phyloP scores from a whole-genome alignment of 2,113 vertebrate species.

The Megaceryle maxima region DNA sequence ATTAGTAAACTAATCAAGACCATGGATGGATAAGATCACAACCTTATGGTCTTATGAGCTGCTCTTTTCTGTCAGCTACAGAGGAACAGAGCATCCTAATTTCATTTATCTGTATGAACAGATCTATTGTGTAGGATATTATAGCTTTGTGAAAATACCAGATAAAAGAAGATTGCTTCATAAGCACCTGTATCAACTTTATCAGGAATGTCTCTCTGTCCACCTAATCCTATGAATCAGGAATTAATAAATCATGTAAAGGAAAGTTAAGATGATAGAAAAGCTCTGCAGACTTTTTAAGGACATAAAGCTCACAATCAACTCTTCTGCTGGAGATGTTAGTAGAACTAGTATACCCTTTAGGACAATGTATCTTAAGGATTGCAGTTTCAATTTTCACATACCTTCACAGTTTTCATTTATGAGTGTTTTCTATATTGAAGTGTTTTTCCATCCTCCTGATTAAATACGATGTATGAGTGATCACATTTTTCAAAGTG shows the following conservation, averaged over 20 bases:
- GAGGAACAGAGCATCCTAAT: background rate
- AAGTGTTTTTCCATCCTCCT: background rate
- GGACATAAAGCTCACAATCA: background rate
- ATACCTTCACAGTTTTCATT: background rate
- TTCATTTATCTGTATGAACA: background rate
- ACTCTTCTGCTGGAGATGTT: rapidly evolving
- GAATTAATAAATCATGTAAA: background rate
- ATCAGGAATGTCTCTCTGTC: background rate
- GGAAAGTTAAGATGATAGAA: background rate
- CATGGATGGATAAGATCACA: background rate
- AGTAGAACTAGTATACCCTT: background rate
- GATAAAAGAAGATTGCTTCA: background rate
- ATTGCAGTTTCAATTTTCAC: background rate
- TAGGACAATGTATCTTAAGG: background rate
- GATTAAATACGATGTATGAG: background rate
- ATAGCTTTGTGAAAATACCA: background rate
- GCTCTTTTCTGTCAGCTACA: background rate
- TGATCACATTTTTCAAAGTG: background rate
- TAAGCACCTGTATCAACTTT: background rate
- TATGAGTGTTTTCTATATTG: background rate
- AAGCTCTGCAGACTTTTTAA: background rate
- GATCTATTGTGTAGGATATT: background rate
- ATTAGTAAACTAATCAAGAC: background rate
- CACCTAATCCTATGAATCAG: background rate
- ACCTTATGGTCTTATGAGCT: background rate